Conservation (phyloP, 2,888 invertebrate genomes). For the Drepana falcataria region DNA sequence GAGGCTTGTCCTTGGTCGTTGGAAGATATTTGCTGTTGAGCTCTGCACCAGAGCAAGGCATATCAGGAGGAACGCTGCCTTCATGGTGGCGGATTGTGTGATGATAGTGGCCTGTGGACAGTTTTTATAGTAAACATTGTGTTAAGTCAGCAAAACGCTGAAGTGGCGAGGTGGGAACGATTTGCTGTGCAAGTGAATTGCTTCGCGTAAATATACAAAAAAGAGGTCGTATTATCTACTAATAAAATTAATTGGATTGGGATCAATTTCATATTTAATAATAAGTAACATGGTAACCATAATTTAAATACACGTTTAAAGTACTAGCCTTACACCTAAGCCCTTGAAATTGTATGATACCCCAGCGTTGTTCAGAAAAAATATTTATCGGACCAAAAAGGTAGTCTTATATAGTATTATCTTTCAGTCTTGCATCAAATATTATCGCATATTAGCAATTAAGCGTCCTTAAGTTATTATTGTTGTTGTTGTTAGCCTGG, state of each 20-base stretch:
- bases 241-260: neutral
- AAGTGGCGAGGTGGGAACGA: neutral
- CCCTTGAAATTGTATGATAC: no score
- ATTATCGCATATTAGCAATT: no score
- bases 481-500: no score
- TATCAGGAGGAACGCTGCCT: conserved; percentile 51
- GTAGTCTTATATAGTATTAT: no score
- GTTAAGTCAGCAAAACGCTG: conserved; percentile 28
- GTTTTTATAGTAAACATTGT: conserved; percentile 38
- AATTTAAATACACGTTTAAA: no score
- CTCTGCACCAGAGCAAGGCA: conserved; percentile 54
- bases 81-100: conserved; percentile 54
- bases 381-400: no score
- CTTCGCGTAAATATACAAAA: neutral
- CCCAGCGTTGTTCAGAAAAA: no score
- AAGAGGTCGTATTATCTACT: conserved; percentile 1
- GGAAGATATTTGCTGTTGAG: conserved; percentile 55
- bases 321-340: no score
- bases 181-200: neutral
- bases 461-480: no score
- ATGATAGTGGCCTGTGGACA: conserved; percentile 4
- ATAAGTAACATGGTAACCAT: no score
- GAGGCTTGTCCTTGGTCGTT: conserved; percentile 28
- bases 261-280: neutral
- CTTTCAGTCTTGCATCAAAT: no score